Evolutionary conservation across 2,888 invertebrate genomes (phyloP).

Genomic region (Petrophora chlorosata): DNA sequence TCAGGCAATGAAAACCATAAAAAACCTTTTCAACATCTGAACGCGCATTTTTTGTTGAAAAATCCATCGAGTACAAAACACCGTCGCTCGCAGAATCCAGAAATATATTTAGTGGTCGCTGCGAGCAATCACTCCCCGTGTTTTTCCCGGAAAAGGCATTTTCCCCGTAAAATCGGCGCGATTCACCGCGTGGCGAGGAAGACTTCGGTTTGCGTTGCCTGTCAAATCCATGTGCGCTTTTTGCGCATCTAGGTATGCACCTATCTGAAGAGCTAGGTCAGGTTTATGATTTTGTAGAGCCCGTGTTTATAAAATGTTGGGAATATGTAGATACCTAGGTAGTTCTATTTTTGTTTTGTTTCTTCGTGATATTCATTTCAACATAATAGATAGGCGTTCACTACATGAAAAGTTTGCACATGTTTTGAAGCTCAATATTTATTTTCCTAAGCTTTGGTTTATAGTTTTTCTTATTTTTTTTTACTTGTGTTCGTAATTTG

Average conservation of each 20-base stretch:
- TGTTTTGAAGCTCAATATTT: too few species aligned
- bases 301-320: too few species aligned
- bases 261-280: too few species aligned
- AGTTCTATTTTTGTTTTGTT: too few species aligned
- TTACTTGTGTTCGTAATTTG: too few species aligned
- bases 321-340: too few species aligned
- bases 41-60: constrained; percentile 3
- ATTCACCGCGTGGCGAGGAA: constrained; percentile 18
- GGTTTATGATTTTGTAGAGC: too few species aligned
- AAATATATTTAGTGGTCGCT: constrained; percentile 24
- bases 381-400: too few species aligned
- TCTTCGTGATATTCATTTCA: too few species aligned
- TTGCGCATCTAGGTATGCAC: not conserved
- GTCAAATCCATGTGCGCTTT: constrained; percentile 14
- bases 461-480: too few species aligned
- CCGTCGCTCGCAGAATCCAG: constrained; percentile 3
- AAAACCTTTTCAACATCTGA: constrained; percentile 8
- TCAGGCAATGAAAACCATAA: constrained; percentile 13
- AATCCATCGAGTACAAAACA: constrained; percentile 14
- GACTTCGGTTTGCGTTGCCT: constrained; percentile 23
- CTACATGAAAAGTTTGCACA: too few species aligned
- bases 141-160: constrained; percentile 20
- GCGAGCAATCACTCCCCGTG: constrained; percentile 24
- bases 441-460: too few species aligned
- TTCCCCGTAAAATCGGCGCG: constrained; percentile 15